These are phyloP conservation scores for Xenopus laevis DNA, from an alignment of 2,113 vertebrate species.

Conservation along the genomic window DNA sequence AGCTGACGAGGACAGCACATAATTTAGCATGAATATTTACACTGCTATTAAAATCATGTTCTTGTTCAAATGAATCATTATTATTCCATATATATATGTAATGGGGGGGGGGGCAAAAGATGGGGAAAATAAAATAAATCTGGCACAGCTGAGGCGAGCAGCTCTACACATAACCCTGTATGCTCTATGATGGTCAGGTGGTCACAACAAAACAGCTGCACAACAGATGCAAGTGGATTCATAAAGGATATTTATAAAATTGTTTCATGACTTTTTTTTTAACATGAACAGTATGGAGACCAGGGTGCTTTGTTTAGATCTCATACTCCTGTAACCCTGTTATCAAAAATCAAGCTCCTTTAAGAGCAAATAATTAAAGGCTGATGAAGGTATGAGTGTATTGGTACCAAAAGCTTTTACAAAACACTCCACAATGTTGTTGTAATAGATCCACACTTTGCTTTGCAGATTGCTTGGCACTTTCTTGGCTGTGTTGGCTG, in stretches of 20 bases:
- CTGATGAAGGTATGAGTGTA: background rate
- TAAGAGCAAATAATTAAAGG: no score
- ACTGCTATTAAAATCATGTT: no score
- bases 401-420: background rate
- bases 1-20: no score
- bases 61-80: no score
- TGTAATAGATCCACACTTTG: no score
- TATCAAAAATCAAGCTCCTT: no score
- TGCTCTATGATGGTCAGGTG: slow-evolving; percentile 47
- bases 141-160: slow-evolving; percentile 31
- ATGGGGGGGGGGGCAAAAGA: no score
- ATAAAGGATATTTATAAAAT: background rate
- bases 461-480: no score
- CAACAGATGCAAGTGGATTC: slow-evolving; percentile 55
- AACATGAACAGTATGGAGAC: background rate
- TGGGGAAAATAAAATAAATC: background rate
- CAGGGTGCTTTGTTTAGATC: background rate
- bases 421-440: background rate
- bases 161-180: slow-evolving; percentile 33
- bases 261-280: background rate
- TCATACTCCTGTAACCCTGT: background rate
- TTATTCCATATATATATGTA: no score
- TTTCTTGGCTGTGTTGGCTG: no score
- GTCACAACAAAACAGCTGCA: slow-evolving; percentile 58
- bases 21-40: no score